These are phyloP conservation scores for Eulemur rubriventer DNA, from an alignment of 2,797 vertebrate species.

Conservation along the genomic window DNA sequence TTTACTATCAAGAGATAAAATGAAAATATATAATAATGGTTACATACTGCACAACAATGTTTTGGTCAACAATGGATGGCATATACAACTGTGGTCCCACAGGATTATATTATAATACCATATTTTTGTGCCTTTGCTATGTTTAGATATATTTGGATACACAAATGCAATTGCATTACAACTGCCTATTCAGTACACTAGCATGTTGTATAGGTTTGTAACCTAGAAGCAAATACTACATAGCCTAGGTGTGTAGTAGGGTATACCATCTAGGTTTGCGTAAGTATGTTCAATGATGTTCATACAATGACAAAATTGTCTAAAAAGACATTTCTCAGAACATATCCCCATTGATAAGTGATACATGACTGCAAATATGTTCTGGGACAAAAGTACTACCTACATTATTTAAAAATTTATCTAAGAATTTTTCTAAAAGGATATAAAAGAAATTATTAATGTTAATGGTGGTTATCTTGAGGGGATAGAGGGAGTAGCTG, in stretches of 20 bases:
- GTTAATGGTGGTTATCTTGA: neutral
- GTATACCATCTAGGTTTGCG: neutral
- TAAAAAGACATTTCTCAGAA: neutral
- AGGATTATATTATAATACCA: neutral
- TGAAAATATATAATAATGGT: neutral
- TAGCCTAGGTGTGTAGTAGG: neutral
- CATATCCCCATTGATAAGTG: neutral
- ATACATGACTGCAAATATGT: neutral
- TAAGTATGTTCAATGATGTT: neutral
- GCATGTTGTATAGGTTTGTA: neutral
- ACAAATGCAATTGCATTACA: neutral
- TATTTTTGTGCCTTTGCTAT: neutral
- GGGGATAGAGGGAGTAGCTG: neutral
- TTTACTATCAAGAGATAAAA: constrained; percentile 16
- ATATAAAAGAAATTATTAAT: neutral
- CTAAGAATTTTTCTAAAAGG: neutral
- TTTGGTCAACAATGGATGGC: neutral
- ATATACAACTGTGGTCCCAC: neutral
- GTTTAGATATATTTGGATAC: neutral
- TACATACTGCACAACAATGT: neutral
- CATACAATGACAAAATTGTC: neutral
- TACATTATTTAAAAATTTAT: neutral
- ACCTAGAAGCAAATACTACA: neutral
- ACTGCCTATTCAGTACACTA: neutral
- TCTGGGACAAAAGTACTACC: neutral